Conservation (phyloP, 2,113 vertebrate genomes). For the Condylura cristata region DNA sequence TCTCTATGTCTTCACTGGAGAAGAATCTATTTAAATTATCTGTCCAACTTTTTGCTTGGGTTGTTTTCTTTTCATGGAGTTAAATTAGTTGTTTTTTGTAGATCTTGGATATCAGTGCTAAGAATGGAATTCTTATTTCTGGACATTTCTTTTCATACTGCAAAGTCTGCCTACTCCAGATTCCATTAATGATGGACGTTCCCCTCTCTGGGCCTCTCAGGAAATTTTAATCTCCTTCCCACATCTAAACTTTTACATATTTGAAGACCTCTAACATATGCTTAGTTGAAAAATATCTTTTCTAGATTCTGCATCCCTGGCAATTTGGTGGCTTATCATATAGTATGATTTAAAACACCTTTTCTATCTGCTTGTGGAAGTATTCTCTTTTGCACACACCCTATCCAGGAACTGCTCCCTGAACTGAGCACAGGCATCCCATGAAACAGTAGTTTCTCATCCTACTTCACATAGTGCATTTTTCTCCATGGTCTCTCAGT, state of each 20-base stretch:
- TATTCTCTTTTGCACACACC: neutral
- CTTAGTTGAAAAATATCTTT: neutral
- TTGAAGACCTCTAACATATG: neutral
- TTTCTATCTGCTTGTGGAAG: neutral
- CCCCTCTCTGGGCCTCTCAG: neutral
- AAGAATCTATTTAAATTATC: too few species aligned
- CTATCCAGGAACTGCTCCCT: neutral
- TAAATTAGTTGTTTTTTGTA: too few species aligned
- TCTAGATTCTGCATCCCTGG: neutral
- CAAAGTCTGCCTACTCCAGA: neutral
- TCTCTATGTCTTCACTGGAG: too few species aligned
- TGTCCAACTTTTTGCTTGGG: too few species aligned
- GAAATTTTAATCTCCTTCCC: neutral
- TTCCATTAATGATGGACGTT: neutral
- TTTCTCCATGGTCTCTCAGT: neutral
- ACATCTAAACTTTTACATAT: neutral
- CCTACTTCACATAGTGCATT: accelerated
- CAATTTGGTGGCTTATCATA: neutral
- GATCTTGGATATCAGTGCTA: neutral
- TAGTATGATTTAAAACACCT: neutral
- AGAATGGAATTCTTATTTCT: neutral
- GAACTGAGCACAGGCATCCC: neutral
- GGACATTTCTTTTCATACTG: neutral
- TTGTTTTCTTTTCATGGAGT: too few species aligned
- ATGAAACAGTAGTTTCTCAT: neutral